A percentile compares a stretch with the other conserved stretches of the same genome.
Evolutionary conservation across 2,888 invertebrate species (phyloP).

Genomic region (Morpho deidamia): DNA sequence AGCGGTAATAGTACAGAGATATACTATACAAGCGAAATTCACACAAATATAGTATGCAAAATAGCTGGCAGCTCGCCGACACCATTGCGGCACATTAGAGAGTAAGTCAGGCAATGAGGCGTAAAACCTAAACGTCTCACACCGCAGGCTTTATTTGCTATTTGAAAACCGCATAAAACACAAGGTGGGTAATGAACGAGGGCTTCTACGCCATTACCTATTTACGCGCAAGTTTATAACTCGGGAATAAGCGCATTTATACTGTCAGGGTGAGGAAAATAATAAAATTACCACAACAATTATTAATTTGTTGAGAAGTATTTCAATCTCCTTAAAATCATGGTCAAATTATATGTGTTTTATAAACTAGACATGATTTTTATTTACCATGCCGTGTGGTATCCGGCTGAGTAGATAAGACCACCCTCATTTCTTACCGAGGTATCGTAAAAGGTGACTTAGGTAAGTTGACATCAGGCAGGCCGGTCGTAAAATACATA

Average conservation of each 20-base stretch:
- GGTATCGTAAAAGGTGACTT: too few relatives aligned
- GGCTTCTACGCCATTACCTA: conserved; percentile 28
- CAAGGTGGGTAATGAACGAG: conserved; percentile 24
- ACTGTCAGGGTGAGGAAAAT: neutral
- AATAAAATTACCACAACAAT: neutral
- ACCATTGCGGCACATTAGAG: neutral
- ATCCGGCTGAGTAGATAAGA: too few relatives aligned
- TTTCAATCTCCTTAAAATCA: too few relatives aligned
- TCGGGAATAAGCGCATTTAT: conserved; percentile 9
- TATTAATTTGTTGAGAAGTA: too few relatives aligned
- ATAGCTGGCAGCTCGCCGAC: neutral
- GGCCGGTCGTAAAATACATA: too few relatives aligned
- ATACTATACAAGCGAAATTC: neutral
- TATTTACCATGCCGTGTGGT: too few relatives aligned
- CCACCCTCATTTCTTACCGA: too few relatives aligned
- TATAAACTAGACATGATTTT: too few relatives aligned
- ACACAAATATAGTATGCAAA: conserved; percentile 7
- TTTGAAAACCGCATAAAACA: conserved; percentile 20
- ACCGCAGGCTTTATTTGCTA: conserved; percentile 10
- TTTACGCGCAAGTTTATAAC: conserved; percentile 29
- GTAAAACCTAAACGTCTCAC: conserved; percentile 12
- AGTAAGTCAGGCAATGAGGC: conserved; percentile 9
- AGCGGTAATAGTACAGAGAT: too few relatives aligned
- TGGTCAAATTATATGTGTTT: too few relatives aligned
- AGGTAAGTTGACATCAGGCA: too few relatives aligned